These are phyloP conservation scores for Heliothis subflexa DNA, from an alignment of 1,140 invertebrate genomes.

Conservation along the genomic window DNA sequence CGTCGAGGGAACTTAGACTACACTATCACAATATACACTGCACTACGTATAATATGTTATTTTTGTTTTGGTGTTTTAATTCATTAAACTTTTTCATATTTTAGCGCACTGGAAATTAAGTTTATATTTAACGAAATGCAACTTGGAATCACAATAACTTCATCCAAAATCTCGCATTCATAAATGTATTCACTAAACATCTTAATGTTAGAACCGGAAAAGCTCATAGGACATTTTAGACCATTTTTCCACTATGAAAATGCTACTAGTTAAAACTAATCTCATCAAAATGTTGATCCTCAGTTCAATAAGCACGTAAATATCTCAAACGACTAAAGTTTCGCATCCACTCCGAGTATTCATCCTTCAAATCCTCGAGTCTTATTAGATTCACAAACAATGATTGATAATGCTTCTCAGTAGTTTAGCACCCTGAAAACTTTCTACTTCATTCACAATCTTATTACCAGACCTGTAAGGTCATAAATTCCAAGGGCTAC, in stretches of 20 bases:
- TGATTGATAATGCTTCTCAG: slow-evolving; percentile 69
- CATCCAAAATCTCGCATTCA: not conserved
- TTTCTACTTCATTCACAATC: not conserved
- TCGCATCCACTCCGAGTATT: slow-evolving; percentile 55
- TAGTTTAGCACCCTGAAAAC: slow-evolving; percentile 48
- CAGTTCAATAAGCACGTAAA: not conserved
- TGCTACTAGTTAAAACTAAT: too few relatives aligned
- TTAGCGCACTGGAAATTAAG: not conserved
- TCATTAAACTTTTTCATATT: not conserved
- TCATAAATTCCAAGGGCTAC: too few relatives aligned
- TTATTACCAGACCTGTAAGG: slow-evolving; percentile 1
- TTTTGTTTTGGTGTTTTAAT: not conserved
- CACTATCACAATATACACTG: not conserved
- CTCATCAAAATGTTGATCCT: not conserved
- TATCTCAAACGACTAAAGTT: slow-evolving; percentile 46
- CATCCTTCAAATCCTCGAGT: slow-evolving; percentile 67
- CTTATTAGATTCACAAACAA: slow-evolving; percentile 74
- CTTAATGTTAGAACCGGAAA: too few relatives aligned
- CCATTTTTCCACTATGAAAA: too few relatives aligned
- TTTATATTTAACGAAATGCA: not conserved
- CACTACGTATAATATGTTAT: not conserved
- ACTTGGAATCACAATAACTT: not conserved
- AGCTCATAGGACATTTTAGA: too few relatives aligned
- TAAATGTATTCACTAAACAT: not conserved
- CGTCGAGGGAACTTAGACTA: slow-evolving; percentile 9